Base-by-base conservation (phyloP, 2,113 vertebrate genomes). In the Eulacestoma nigropectus region DNA sequence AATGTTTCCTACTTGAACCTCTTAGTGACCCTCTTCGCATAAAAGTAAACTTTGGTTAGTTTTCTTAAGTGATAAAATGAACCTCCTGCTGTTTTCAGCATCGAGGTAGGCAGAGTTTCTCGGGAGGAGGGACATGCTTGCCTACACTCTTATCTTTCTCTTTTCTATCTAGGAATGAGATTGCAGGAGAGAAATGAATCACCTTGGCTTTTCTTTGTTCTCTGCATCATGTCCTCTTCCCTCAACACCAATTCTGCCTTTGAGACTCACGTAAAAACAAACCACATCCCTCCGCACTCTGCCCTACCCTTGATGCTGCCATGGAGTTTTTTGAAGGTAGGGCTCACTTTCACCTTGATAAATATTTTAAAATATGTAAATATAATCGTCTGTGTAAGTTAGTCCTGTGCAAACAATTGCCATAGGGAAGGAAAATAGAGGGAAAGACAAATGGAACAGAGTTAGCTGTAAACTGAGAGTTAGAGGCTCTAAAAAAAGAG, bases 111-210 rank as follows among this genome's bases (percentile, higher is more conserved):
- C 9, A 47, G 32, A 57, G 11, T 7, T 72, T 5, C 52, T 60
- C 0, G 0, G 33, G 32, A 57, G 52, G 16, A 80, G 6, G 27
- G 19, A 42, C 1, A 6, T 10, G 26, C 8, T 65, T 72, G 18
- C 10, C 27, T 35, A 10, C 0, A 2, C 9, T 37, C 19, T 90
- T 50, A 46, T 57, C 5, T 25, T 63, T 75, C 37, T 6, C 22
- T 35, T 67, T 50, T 46, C 26, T 49, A 18, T 23, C 44, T 27
- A 65, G 59, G 26, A 77, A 84, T 10, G 16, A 80, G 29, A n/a
- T 8, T 60, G 6, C 16, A 33, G 23, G 49, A 76, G 12, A 55
- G 11, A 50, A 68, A 55, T 33, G 0, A 25, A n/a, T 27, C 2
- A 4, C 15, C 14, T 17, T 0, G 1, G 11, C 6, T 65, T n/a